phyloP scores from a whole-genome alignment of 2,113 vertebrate species.

The Sphyrna mokarran region DNA sequence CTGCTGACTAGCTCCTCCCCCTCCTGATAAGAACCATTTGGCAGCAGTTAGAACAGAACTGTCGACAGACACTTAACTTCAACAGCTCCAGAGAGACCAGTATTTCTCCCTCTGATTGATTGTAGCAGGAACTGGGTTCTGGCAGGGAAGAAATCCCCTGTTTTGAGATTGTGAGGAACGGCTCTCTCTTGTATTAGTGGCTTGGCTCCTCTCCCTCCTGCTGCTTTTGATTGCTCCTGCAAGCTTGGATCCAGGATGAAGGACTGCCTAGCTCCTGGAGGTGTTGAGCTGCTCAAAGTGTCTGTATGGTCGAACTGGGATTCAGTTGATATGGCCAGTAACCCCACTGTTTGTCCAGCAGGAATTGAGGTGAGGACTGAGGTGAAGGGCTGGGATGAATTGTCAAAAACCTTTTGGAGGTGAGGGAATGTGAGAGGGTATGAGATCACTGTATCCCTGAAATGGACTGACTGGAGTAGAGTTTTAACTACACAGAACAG shows the following conservation, averaged over 20 bases:
- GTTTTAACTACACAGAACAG: neutral
- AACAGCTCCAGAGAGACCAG: neutral
- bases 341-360: neutral
- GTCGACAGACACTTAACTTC: neutral
- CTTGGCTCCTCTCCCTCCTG: neutral
- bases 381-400: neutral
- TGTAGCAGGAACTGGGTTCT: neutral
- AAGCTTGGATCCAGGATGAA: neutral
- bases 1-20: neutral
- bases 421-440: neutral
- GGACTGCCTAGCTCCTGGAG: neutral
- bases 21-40: constrained; percentile 5
- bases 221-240: neutral
- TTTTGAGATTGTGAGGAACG: neutral
- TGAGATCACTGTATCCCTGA: too few relatives aligned
- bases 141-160: neutral
- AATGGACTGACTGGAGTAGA: neutral
- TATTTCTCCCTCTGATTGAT: neutral
- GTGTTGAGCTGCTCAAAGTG: neutral
- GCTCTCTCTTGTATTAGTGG: neutral
- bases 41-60: neutral
- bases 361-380: neutral
- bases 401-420: neutral
- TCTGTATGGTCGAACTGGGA: neutral
- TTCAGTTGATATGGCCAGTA: neutral